Percentiles rank a stretch among this genome's conserved stretches.
These are phyloP conservation scores for Sebastes trivittatus DNA, from an alignment of 2,797 vertebrate genomes.

Conservation along the genomic window DNA sequence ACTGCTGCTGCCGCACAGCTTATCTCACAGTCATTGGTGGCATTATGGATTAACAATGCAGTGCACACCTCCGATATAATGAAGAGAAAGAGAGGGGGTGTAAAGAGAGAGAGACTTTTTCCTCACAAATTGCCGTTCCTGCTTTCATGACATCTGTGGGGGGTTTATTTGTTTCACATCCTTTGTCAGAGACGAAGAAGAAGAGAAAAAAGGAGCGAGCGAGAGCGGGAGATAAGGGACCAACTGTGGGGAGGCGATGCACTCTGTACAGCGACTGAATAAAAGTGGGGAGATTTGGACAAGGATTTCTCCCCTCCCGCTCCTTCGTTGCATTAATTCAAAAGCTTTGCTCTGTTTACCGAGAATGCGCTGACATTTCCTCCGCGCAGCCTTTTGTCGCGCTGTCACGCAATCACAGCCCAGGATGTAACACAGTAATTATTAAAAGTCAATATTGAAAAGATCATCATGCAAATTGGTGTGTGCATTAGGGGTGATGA, in stretches of 20 bases:
- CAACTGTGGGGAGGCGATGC: slow-evolving; percentile 55
- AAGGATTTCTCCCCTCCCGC: slow-evolving; percentile 43
- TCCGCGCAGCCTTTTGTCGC: slow-evolving; percentile 43
- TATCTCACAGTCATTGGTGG: slow-evolving; percentile 34
- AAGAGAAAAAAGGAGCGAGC: slow-evolving; percentile 11
- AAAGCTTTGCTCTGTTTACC: slow-evolving; percentile 66
- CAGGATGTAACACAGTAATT: slow-evolving; percentile 55
- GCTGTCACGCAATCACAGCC: slow-evolving; percentile 46
- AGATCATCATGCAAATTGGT: slow-evolving; percentile 60
- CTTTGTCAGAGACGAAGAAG: slow-evolving; percentile 23
- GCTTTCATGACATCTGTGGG: slow-evolving; percentile 37
- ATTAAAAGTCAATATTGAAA: slow-evolving; percentile 70
- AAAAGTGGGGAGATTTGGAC: slow-evolving; percentile 64
- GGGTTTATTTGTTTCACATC: slow-evolving; percentile 53
- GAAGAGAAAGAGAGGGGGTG: slow-evolving; percentile 8
- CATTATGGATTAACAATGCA: slow-evolving; percentile 40
- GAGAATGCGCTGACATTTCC: slow-evolving; percentile 54
- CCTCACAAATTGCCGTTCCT: slow-evolving; percentile 43
- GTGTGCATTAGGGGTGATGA: slow-evolving; percentile 24
- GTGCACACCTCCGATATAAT: slow-evolving; percentile 11
- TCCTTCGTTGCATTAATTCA: slow-evolving; percentile 59
- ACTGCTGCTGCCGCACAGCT: neutral
- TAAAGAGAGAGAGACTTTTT: slow-evolving; percentile 2
- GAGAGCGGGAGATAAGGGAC: slow-evolving; percentile 52
- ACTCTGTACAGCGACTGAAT: slow-evolving; percentile 43